Base-by-base conservation (phyloP, 2,113 vertebrate species). In the Chlamydotis undulata region DNA sequence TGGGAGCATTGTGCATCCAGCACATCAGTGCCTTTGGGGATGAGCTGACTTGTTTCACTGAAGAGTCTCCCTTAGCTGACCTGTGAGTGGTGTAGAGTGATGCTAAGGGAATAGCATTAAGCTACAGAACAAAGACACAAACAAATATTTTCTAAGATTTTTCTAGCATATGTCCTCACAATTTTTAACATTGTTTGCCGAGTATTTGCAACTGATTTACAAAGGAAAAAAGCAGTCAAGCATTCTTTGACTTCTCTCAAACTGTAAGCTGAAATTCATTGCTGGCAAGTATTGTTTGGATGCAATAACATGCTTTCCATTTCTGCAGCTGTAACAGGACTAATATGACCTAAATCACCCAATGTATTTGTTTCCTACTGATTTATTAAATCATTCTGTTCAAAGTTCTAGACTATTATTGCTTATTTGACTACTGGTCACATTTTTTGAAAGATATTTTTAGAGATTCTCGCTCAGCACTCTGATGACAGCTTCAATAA, bases 21-120 rank as follows among this genome's bases (percentile, higher is more conserved):
- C 76, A 93, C 88, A 83, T 23, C n/a, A 16, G 3, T 83, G 96
- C 95, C 96, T 95, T 35, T 90, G 85, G 90, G 90, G 90, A 93
- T 83, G 68, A 88, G 73, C 71, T 93, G 94, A 67, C 79, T 96
- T 70, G 37, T 55, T 93, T 83, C 88, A 88, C 85, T 81, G 64
- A 74, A 82, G 39, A 85, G 56, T 68, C 93, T 96, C 82, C 96
- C 93, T 96, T 45, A 77, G 64, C 94, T 75, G 90, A 94, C 85
- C 90, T 76, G 75, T 17, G 85, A 90, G 82, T 41, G 59, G 18
- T 83, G 92, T 13, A 80, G 85, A 90, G 57, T 7, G 47, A 77
- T 47, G 76, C 24, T 12, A 53, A 14, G 70, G 61, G 25, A 70
- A 45, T 2, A 89, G 57, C 43, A 59, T 41, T 33, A 67, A 77